Evolutionary conservation across 2,113 vertebrate genomes (phyloP).

Genomic region (Takifugu flavidus): DNA sequence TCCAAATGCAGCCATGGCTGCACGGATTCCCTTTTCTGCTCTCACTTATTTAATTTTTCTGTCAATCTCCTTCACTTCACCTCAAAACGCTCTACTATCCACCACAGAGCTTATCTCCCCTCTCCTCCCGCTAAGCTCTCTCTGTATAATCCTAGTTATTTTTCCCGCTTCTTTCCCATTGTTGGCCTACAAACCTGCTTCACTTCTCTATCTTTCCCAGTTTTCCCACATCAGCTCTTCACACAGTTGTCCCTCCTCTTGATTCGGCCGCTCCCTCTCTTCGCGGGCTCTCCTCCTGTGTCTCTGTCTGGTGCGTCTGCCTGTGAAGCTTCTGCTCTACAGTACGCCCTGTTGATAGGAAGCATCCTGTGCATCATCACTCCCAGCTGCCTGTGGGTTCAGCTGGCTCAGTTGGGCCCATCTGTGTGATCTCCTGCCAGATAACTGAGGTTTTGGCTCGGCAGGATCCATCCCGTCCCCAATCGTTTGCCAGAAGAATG

Average conservation of each 20-base stretch:
- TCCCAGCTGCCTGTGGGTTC: constrained; percentile 73
- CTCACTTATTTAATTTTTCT: constrained; percentile 19
- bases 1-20: constrained; percentile 1
- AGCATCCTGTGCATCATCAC: constrained; percentile 72
- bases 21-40: constrained; percentile 8
- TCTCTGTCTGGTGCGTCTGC: constrained; percentile 58
- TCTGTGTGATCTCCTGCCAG: constrained; percentile 79
- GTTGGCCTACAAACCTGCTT: constrained; percentile 5
- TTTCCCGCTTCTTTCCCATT: background rate
- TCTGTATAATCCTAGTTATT: background rate
- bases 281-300: constrained; percentile 48
- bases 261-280: constrained; percentile 36
- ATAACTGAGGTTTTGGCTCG: constrained; percentile 68
- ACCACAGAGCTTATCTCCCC: constrained; percentile 13
- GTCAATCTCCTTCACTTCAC: constrained; percentile 16
- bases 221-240: constrained; percentile 22
- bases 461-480: constrained; percentile 56
- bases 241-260: constrained; percentile 25
- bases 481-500: constrained; percentile 64
- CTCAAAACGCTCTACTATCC: constrained; percentile 11
- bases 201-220: constrained; percentile 3
- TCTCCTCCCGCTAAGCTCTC: constrained; percentile 6
- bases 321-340: constrained; percentile 66
- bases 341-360: constrained; percentile 71
- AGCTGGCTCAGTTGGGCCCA: constrained; percentile 71